Base-by-base conservation (phyloP, 2,888 invertebrate genomes). In the Gandaritis pyraliata region DNA sequence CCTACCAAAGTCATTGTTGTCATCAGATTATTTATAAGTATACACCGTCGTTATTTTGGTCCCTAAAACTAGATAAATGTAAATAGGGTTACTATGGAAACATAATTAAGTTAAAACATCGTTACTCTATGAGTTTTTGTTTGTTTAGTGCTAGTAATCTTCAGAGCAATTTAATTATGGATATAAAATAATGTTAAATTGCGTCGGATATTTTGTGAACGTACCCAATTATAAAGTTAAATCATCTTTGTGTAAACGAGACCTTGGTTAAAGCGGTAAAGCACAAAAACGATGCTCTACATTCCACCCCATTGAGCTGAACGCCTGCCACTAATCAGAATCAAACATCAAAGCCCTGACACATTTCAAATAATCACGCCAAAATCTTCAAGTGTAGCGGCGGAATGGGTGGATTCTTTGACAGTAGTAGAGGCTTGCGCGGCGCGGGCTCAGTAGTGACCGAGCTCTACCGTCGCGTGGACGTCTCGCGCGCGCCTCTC, bases 381-480 rank as follows among this genome's bases (percentile, higher is more conserved):
- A 79, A 78, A 77, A 76, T 80, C 78, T 78, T 77, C 78, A 81
- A 82, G 77, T 78, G 74, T 77, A 70, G 73, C 74, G 72, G 73
- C 71, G 67, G 68, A 73, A 74, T 74, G 78, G 80, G 75, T 74
- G 75, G 74, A 74, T 78, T 86, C 79, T 84, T 78, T 83, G 84
- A 81, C 83, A 75, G 66, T 78, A 80, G 84, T 79, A 78, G 83
- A 83, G 83, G 83, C 81, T 83, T 88, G 90, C 88, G 89, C 88
- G 83, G 80, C 77, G 77, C 79, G 75, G 70, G 71, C 61, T 74
- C 83, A 89, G 90, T 90, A 73, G 72, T 74, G 72, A 70, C 77
- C 87, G 90, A 73, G 88, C 72, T 75, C 68, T 73, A 72, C 81
- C 70, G 79, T 69, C 66, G 80, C 65, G 68, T 70, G 81, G 78